Percentiles rank a stretch among this genome's conserved stretches.
Evolutionary conservation across 2,113 vertebrate species (phyloP).

Genomic region (Pteruthius melanotis): DNA sequence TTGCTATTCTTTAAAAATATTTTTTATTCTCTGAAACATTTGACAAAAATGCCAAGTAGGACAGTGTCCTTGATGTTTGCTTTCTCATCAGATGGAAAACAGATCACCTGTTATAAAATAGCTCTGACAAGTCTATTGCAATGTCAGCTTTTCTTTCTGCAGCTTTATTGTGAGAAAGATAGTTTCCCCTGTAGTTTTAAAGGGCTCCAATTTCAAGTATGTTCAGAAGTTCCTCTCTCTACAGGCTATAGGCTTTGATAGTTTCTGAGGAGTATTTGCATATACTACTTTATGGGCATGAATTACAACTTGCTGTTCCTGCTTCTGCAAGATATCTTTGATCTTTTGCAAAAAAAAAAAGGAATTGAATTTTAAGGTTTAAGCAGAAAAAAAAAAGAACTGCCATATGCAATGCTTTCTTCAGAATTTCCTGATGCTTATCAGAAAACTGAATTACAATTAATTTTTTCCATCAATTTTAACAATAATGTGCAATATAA

Average conservation of each 20-base stretch:
- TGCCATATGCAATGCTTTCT: background rate
- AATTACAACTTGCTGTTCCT: background rate
- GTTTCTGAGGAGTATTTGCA: background rate
- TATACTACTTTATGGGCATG: background rate
- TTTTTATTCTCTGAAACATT: background rate
- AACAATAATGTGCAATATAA: background rate
- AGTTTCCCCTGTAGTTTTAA: background rate
- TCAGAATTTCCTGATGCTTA: background rate
- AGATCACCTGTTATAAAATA: background rate
- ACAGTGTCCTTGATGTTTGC: conserved; percentile 16
- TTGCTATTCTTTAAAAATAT: background rate
- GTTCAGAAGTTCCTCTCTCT: background rate
- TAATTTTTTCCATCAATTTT: background rate
- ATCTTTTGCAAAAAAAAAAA: background rate
- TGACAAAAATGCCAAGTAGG: background rate
- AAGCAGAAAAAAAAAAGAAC: background rate
- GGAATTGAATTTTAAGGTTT: background rate
- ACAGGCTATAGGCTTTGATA: background rate
- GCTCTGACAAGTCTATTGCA: conserved; percentile 40
- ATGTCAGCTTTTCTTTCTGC: conserved; percentile 27
- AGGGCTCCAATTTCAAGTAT: background rate
- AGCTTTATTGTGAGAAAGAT: background rate
- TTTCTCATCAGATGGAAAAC: conserved; percentile 8
- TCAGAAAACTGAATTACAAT: background rate
- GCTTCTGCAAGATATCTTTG: background rate